phyloP scores from a whole-genome alignment of 2,797 vertebrate genomes.

The Myioborus miniatus region DNA sequence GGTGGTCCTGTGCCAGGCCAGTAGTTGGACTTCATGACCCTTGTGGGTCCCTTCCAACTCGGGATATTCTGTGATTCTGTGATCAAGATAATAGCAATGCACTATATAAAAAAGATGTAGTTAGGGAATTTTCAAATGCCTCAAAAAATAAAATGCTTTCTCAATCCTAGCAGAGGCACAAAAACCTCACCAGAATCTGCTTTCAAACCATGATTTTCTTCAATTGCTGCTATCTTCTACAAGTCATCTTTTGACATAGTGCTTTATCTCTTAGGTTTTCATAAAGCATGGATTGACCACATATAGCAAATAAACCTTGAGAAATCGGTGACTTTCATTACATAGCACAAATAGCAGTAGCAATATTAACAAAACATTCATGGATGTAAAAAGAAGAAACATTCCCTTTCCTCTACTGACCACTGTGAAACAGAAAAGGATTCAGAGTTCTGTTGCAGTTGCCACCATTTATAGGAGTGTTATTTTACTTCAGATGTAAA shows the following conservation, averaged over 20 bases:
- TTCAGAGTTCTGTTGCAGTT: neutral
- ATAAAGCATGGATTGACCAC: fast-evolving
- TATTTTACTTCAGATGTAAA: neutral
- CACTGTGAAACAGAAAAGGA: neutral
- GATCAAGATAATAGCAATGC: neutral
- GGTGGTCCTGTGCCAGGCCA: neutral
- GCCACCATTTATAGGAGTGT: neutral
- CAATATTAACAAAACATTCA: neutral
- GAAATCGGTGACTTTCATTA: neutral
- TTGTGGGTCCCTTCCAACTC: neutral
- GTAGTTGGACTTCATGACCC: neutral
- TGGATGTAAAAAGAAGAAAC: neutral
- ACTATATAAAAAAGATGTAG: neutral
- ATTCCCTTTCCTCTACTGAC: neutral
- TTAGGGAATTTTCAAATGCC: neutral
- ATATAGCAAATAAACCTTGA: neutral
- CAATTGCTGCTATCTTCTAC: neutral
- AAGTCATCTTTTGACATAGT: neutral
- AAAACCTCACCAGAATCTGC: neutral
- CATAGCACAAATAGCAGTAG: neutral
- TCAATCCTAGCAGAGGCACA: neutral
- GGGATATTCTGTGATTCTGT: neutral
- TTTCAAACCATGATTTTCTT: neutral
- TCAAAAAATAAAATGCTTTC: neutral
- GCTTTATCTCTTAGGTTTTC: neutral